These are phyloP conservation scores for Prionace glauca DNA, from an alignment of 2,797 vertebrate genomes.

Conservation along the genomic window DNA sequence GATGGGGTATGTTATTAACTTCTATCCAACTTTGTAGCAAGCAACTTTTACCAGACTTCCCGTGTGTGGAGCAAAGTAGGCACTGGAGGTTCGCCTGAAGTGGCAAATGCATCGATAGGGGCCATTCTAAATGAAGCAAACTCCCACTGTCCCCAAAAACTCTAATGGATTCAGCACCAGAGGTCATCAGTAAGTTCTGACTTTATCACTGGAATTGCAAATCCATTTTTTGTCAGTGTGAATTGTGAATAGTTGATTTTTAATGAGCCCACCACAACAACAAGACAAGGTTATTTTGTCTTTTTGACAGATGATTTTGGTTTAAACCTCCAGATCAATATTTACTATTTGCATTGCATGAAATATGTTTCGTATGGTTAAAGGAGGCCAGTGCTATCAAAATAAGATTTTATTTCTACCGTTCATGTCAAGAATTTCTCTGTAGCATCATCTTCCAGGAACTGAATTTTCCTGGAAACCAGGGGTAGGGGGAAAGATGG, in stretches of 20 bases:
- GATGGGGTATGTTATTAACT: background rate
- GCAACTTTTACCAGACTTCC: background rate
- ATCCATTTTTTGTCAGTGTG: background rate
- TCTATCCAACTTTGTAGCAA: background rate
- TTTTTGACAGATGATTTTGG: background rate
- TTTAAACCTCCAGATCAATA: background rate
- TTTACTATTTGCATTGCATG: background rate
- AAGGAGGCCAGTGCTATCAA: background rate
- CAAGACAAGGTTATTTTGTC: background rate
- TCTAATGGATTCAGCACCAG: background rate
- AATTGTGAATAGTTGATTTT: background rate
- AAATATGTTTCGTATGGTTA: background rate
- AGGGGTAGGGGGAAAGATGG: background rate
- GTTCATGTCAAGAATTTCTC: constrained; percentile 40
- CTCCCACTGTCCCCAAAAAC: background rate
- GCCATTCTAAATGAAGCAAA: background rate
- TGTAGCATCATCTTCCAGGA: constrained; percentile 32
- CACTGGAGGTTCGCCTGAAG: background rate
- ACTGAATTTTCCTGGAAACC: constrained; percentile 42
- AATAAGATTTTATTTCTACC: constrained; percentile 40
- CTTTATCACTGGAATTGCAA: background rate
- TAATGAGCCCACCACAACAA: background rate
- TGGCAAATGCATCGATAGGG: no score
- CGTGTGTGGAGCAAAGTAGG: background rate
- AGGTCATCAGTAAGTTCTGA: background rate